phyloP scores from a whole-genome alignment of 1,140 invertebrate genomes.

The Aphis craccivora region DNA sequence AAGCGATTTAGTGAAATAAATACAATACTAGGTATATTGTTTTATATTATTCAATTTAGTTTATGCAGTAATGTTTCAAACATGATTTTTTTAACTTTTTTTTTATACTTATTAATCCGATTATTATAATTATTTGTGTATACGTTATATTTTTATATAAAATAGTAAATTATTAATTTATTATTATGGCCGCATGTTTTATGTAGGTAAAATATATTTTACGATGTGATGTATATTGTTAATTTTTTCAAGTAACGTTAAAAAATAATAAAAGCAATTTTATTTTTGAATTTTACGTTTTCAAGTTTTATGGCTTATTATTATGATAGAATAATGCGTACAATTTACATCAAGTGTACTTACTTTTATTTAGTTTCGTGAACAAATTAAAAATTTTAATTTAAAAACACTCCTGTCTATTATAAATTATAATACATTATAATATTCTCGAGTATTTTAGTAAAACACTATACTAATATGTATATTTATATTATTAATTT shows the following conservation, averaged over 20 bases:
- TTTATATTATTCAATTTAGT: background rate
- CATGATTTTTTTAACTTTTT: background rate
- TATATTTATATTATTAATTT: too few species aligned
- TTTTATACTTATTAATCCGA: background rate
- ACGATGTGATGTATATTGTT: background rate
- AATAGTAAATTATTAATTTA: background rate
- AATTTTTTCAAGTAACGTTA: background rate
- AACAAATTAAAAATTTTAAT: constrained; percentile 3
- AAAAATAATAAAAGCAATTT: background rate
- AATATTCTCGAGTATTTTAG: background rate
- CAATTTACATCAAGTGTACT: background rate
- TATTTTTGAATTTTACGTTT: background rate
- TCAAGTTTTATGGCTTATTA: background rate
- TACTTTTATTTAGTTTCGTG: background rate
- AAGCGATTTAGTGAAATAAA: background rate
- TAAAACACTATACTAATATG: background rate
- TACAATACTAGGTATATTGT: too few species aligned
- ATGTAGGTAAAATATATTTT: background rate
- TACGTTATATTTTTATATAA: background rate
- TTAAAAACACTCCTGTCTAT: background rate
- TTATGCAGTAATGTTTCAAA: background rate
- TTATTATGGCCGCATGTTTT: background rate
- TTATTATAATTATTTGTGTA: background rate
- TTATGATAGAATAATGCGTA: background rate
- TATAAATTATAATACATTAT: background rate